phyloP scores from a whole-genome alignment of 2,888 invertebrate genomes.

The Microplitis deprimator region DNA sequence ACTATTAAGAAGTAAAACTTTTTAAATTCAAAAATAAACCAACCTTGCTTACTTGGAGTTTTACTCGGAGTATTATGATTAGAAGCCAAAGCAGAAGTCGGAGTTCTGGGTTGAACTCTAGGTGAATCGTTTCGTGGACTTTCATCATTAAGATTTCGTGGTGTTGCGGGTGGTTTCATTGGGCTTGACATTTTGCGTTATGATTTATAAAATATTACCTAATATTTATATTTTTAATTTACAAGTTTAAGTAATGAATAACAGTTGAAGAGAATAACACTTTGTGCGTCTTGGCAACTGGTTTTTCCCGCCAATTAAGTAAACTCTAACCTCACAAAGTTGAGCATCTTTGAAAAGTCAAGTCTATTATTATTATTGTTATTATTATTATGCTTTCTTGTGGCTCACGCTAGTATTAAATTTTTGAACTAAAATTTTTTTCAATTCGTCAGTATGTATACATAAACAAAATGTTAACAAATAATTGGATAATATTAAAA shows the following conservation, averaged over 20 bases:
- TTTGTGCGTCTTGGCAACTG: not conserved
- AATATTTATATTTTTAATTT: constrained; percentile 1
- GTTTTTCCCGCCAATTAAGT: constrained; percentile 1
- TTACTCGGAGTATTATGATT: constrained; percentile 17
- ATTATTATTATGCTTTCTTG: no score
- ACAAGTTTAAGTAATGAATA: not conserved
- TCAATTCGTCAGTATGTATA: no score
- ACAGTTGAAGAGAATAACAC: not conserved
- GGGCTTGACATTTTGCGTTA: constrained; percentile 62
- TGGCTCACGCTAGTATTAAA: no score
- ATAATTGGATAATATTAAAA: no score
- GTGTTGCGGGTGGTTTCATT: constrained; percentile 61
- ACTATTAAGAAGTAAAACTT: constrained; percentile 6
- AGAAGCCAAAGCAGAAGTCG: constrained; percentile 53
- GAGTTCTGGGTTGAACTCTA: constrained; percentile 52
- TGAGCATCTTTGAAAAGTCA: not conserved
- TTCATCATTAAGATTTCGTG: constrained; percentile 51
- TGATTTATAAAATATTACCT: not conserved
- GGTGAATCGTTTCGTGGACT: constrained; percentile 51
- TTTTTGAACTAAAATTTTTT: no score
- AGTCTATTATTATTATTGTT: no score
- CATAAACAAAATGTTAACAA: no score
- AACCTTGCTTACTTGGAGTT: constrained; percentile 50
- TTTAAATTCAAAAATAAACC: constrained; percentile 6
- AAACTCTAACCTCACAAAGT: not conserved